Conservation (phyloP, 2,888 invertebrate genomes). For the Drosophila histrio region DNA sequence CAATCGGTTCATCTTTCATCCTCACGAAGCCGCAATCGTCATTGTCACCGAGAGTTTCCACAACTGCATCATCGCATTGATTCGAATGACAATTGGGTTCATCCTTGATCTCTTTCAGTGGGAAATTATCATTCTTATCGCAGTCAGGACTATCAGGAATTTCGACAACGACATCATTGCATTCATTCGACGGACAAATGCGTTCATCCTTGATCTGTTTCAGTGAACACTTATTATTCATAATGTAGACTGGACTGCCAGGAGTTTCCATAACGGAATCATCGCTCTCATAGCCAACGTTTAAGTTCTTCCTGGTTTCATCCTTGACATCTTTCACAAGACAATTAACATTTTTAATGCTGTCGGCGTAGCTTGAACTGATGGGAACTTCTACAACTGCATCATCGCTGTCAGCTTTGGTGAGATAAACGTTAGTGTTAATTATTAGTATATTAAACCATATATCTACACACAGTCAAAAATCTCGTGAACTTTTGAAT, state of each 20-base stretch:
- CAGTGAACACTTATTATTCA: too few relatives aligned
- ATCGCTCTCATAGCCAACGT: neutral
- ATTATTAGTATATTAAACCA: neutral
- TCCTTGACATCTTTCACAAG: neutral
- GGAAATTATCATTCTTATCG: neutral
- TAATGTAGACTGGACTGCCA: too few relatives aligned
- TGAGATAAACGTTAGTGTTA: neutral
- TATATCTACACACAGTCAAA: neutral
- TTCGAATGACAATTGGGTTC: neutral
- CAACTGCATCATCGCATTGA: neutral
- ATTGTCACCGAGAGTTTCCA: neutral
- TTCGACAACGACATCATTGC: neutral
- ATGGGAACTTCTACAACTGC: neutral
- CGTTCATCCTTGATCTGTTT: neutral
- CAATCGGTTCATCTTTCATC: neutral
- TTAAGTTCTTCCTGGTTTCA: neutral
- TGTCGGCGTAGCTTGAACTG: neutral
- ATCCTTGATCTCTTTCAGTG: neutral
- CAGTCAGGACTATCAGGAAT: neutral
- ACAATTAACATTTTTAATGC: neutral
- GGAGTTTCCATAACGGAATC: neutral
- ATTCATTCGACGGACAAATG: neutral
- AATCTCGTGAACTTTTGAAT: neutral
- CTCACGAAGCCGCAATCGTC: neutral
- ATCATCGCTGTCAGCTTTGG: neutral